Base-by-base conservation (phyloP, 1,140 invertebrate genomes). In the Trissolcus basalis region DNA sequence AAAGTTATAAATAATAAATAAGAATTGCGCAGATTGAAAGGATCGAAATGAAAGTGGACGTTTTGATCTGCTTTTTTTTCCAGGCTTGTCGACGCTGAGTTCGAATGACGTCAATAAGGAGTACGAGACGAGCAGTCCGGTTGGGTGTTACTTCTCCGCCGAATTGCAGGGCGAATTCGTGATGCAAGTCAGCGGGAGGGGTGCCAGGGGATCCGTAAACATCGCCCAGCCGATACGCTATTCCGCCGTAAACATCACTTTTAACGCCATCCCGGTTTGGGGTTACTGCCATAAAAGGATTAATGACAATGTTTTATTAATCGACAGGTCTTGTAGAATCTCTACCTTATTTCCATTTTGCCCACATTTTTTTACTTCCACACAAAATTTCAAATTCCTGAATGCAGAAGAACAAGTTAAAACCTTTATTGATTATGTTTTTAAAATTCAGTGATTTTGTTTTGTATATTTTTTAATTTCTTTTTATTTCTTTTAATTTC, bases 111-210 rank as follows among this genome's bases (percentile, higher is more conserved):
- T 75, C 58, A 68, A 72, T 41, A 71, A 75, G 43, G 64, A 79
- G 68, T 79, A 75, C 33, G 71, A 79, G 56, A 44, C 51, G 39
- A 70, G 59, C 35, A 64, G 83, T 70, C 81, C 79, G 72, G 86
- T 86, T 14, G 85, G 88, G 11, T 93, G 92, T 83, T 93, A 92
- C 80, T 93, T 93, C 82, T 90, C 92, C n/a, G 88, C 91, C 45
- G 91, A 93, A 84, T 90, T 90, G 68, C 92, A 93, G 86, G 92
- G 92, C 14, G 91, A 92, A 64, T 93, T 90, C 82, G 82, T 91
- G 56, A 92, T 91, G 85, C 92, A 93, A 86, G 90, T 90, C 49
- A 89, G 84, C 77, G 84, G 86, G 50, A 85, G 80, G 47, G 81
- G 81, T 48, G 81, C 79, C 39, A 77, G 71, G 55, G 80, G 82